Conservation (phyloP, 2,113 vertebrate species). For the Cromileptes altivelis region DNA sequence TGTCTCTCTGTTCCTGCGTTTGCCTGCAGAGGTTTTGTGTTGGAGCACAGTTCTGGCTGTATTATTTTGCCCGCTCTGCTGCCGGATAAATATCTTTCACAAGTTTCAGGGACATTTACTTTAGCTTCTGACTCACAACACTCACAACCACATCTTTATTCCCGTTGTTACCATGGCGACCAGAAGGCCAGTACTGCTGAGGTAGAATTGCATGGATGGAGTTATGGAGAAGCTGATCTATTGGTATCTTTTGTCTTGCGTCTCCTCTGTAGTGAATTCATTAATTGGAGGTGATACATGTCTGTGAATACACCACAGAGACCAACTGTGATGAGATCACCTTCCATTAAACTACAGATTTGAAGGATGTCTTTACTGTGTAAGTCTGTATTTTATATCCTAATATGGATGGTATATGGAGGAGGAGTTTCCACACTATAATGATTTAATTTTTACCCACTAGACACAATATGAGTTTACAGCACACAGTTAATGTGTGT, state of each 20-base stretch:
- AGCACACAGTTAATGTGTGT: too few species aligned
- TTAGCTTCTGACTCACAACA: constrained; percentile 69
- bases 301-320: neutral
- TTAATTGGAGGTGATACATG: neutral
- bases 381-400: neutral
- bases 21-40: constrained; percentile 70
- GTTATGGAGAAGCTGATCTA: constrained; percentile 39
- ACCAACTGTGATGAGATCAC: neutral
- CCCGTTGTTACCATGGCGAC: constrained; percentile 79
- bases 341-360: neutral
- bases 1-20: constrained; percentile 30
- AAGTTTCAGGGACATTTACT: constrained; percentile 81
- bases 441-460: neutral
- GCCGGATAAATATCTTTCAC: constrained; percentile 73
- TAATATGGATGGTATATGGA: too few species aligned
- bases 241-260: constrained; percentile 47
- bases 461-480: neutral
- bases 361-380: neutral
- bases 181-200: constrained; percentile 74
- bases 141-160: constrained; percentile 48
- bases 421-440: neutral
- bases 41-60: constrained; percentile 43
- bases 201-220: constrained; percentile 44
- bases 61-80: constrained; percentile 66
- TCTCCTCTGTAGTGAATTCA: constrained; percentile 26